Evolutionary conservation across 1,140 invertebrate species (phyloP).

Genomic region (Papilio helenus): DNA sequence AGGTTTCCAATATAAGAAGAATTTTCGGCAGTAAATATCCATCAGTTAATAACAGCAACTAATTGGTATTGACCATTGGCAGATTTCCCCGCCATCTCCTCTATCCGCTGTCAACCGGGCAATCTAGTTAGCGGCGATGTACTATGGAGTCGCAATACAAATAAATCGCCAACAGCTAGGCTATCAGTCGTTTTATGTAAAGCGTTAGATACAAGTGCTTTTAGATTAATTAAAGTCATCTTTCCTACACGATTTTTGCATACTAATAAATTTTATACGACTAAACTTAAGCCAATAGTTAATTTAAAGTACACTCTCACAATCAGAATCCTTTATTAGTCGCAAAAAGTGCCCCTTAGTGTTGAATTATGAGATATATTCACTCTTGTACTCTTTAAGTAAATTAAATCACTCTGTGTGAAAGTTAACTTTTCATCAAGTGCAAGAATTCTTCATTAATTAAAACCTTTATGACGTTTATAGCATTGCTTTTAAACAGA

Average conservation of each 20-base stretch:
- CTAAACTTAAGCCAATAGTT: neutral
- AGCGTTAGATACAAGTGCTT: slow-evolving; percentile 3
- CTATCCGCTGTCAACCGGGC: neutral
- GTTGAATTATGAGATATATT: too few relatives aligned
- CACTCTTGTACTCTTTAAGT: too few relatives aligned
- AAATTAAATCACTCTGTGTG: too few relatives aligned
- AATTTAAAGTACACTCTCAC: too few relatives aligned
- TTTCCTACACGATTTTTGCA: neutral
- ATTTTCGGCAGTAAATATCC: too few relatives aligned
- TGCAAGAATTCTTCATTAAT: too few relatives aligned
- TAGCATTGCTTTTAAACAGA: neutral
- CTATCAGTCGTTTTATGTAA: neutral
- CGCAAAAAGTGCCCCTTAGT: too few relatives aligned
- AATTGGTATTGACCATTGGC: slow-evolving; percentile 19
- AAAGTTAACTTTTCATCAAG: too few relatives aligned
- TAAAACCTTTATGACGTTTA: too few relatives aligned
- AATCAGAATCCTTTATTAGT: too few relatives aligned
- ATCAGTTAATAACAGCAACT: neutral
- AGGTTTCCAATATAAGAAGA: too few relatives aligned
- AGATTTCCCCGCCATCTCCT: slow-evolving; percentile 16
- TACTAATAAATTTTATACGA: neutral
- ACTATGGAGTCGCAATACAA: neutral
- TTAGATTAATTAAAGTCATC: neutral
- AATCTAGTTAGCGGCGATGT: slow-evolving; percentile 25
- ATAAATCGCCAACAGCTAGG: slow-evolving; percentile 6